Evolutionary conservation across 2,113 vertebrate species (phyloP).

Genomic region (cattle (Bos taurus)): ARS-UCD2.0 NC_037343.1:80220501-80221000

Average conservation of each 20-base stretch:
- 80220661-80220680: not conserved
- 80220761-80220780: not conserved
- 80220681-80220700: not conserved
- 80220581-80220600: not conserved
- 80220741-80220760: not conserved
- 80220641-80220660: accelerated
- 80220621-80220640: not conserved
- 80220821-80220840: not conserved
- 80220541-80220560: not conserved
- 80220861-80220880: not conserved
- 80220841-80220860: not conserved
- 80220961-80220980: not conserved
- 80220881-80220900: not conserved
- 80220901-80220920: not conserved
- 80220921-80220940: not conserved
- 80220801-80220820: not conserved
- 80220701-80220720: accelerated
- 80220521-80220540: not conserved
- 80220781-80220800: not conserved
- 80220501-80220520: not conserved
- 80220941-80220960: not conserved
- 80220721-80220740: not conserved
- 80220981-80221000: not conserved
- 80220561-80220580: not conserved
- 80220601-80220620: not conserved